phyloP scores from a whole-genome alignment of 1,140 invertebrate species.

The Penaeus japonicus region DNA sequence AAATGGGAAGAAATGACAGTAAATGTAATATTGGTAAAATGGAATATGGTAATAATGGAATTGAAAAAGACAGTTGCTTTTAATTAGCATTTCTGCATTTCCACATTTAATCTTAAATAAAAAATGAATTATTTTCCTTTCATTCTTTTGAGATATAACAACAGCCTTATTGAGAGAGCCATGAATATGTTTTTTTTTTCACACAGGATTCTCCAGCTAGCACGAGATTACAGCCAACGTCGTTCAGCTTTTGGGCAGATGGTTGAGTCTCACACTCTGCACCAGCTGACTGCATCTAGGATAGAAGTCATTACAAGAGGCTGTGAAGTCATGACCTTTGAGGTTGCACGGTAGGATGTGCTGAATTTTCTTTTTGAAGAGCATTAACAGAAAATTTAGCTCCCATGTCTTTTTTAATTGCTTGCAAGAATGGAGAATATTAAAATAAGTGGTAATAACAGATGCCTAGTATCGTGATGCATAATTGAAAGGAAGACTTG shows the following conservation, averaged over 20 bases:
- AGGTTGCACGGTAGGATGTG: slow-evolving; percentile 61
- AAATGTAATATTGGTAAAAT: too few relatives aligned
- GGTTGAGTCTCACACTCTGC: slow-evolving; percentile 68
- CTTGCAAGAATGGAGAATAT: too few relatives aligned
- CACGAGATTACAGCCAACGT: slow-evolving; percentile 68
- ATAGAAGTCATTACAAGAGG: slow-evolving; percentile 69
- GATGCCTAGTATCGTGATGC: too few relatives aligned
- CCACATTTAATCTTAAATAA: too few relatives aligned
- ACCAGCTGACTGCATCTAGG: slow-evolving; percentile 67
- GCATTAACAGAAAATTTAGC: too few relatives aligned
- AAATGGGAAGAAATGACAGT: too few relatives aligned
- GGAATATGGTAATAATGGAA: not conserved
- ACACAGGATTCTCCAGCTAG: slow-evolving; percentile 67
- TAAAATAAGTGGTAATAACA: too few relatives aligned
- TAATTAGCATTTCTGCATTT: too few relatives aligned
- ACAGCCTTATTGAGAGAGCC: not conserved
- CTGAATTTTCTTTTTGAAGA: not conserved
- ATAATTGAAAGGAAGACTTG: too few relatives aligned
- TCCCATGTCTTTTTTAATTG: too few relatives aligned
- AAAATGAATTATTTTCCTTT: too few relatives aligned
- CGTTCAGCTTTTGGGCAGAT: slow-evolving; percentile 68
- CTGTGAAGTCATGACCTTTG: slow-evolving; percentile 62
- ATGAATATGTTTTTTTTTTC: slow-evolving; percentile 49
- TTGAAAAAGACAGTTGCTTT: not conserved
- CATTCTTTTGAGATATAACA: too few relatives aligned